Evolutionary conservation across 2,113 vertebrate genomes (phyloP).

Genomic region (Suncus etruscus): DNA sequence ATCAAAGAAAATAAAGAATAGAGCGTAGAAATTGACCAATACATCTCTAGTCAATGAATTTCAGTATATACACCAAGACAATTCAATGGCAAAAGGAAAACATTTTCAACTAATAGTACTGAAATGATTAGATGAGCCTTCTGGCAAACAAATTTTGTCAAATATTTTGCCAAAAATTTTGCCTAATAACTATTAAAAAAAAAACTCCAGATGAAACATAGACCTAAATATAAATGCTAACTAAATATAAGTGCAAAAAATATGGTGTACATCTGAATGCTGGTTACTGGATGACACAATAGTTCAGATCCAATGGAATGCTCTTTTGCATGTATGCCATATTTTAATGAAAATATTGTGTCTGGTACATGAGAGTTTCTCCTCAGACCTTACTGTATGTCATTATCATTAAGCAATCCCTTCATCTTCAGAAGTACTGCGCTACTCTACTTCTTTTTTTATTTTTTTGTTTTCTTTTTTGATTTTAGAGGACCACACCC

Average conservation of each 20-base stretch:
- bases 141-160: background rate
- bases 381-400: no score
- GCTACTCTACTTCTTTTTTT: no score
- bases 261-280: background rate
- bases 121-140: no score
- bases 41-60: background rate
- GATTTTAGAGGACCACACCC: no score
- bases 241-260: background rate
- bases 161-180: background rate
- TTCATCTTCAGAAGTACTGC: no score
- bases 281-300: background rate
- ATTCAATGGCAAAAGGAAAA: slow-evolving; percentile 38
- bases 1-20: no score
- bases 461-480: no score
- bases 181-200: background rate
- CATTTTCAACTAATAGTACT: background rate
- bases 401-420: no score
- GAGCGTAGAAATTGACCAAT: background rate
- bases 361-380: no score
- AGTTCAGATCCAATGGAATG: no score
- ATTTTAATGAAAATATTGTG: no score
- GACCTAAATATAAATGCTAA: slow-evolving; percentile 14
- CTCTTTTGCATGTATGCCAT: no score
- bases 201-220: background rate
- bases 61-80: slow-evolving; percentile 8